A percentile compares a stretch with the other conserved stretches of the same genome.
Conservation (phyloP, 2,888 invertebrate genomes). For the Tineola bisselliella region DNA sequence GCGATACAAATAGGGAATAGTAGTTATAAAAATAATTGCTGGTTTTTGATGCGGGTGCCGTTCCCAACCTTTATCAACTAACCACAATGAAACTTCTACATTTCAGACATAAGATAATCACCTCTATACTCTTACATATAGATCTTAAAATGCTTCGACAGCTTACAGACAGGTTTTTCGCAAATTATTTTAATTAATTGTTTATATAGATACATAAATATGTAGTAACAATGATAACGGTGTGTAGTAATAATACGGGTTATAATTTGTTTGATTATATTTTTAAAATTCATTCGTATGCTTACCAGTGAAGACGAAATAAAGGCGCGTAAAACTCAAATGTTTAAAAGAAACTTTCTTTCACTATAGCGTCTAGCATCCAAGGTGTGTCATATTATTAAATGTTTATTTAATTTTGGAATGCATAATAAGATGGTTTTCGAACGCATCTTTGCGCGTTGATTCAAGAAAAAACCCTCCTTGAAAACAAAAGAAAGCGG, state of each 20-base stretch:
- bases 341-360: no score
- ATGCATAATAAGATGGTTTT: no score
- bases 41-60: conserved; percentile 51
- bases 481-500: no score
- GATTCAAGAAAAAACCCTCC: no score
- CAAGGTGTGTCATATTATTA: no score
- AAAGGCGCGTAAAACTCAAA: no score
- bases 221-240: conserved; percentile 33
- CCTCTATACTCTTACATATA: conserved; percentile 22
- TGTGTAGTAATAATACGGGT: conserved; percentile 33
- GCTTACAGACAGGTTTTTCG: not conserved
- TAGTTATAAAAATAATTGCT: conserved; percentile 38
- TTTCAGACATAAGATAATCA: conserved; percentile 25
- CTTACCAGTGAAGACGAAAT: no score
- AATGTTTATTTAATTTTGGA: no score
- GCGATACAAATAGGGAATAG: conserved; percentile 41
- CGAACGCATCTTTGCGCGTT: no score
- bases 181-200: conserved; percentile 33
- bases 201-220: conserved; percentile 33
- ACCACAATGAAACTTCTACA: not conserved
- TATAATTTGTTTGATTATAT: not conserved
- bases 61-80: conserved; percentile 22
- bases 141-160: not conserved
- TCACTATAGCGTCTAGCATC: no score
- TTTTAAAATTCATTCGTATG: not conserved